Base-by-base conservation (phyloP, 2,888 invertebrate genomes). In the Cerastoderma edule region DNA sequence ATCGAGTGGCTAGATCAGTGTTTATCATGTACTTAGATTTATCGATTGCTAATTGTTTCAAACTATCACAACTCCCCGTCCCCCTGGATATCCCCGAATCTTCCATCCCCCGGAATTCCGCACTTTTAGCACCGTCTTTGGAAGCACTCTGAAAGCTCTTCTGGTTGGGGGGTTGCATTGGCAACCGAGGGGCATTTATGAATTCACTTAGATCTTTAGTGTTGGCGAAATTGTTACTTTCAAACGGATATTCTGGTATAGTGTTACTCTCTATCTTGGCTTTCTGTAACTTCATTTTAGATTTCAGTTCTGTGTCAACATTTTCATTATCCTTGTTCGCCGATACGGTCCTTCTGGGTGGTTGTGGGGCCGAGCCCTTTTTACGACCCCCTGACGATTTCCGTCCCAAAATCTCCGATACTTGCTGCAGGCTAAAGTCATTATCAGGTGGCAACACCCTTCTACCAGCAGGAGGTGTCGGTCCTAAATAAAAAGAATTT, bases 331-430 rank as follows among this genome's bases (percentile, higher is more conserved):
- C 79, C 44, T 82, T 82, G 13, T 79, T 75, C 1, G 81, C 81
- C 0, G 82, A 82, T 19, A 82, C 82, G 10, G 82, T 82, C 87
- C 98, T 95, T 93, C 98, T 98, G 39, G 98, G 98, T 77, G 98
- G 98, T 27, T 97, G 96, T 56, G 99, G 99, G 33, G 98, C 98
- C 90, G 87, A 87, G 27, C 87, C 88, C 16, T 85, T 80, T 10
- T 85, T 83, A 0, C 81, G 81, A 22, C 88, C 85, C 46, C 86
- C 87, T 39, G 80, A 74, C 8, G 88, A 83, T 66, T 88, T 88
- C 27, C 86, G 75, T 8, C 84, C 83, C 2, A 91, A 81, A 19
- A 84, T 84, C 46, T 89, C 88, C n/a, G 89, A 87, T 13, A 87
- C 88, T 66, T 89, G 89, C 32, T 83, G 84, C 22, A 89, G 79